Percentiles rank a stretch among this genome's conserved stretches.
phyloP scores from a whole-genome alignment of 2,888 invertebrate species.

The Abrostola triplasia region DNA sequence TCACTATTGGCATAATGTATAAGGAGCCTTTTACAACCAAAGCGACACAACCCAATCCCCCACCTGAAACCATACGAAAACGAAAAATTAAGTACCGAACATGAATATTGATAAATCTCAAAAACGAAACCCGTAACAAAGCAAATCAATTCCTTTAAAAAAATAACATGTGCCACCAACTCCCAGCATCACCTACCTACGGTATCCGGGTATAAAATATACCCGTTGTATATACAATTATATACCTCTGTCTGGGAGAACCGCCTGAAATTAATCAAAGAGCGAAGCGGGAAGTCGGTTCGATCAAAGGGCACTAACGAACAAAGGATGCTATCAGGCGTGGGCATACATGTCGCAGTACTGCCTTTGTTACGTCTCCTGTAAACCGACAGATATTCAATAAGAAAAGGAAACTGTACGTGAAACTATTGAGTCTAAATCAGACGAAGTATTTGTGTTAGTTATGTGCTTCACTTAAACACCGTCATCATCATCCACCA shows the following conservation, averaged over 20 bases:
- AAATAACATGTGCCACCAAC: neutral
- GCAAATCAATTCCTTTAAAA: constrained; percentile 1
- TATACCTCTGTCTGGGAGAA: constrained; percentile 46
- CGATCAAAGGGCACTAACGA: constrained; percentile 57
- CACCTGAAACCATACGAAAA: too few species aligned
- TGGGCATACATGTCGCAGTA: constrained; percentile 44
- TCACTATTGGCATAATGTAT: too few species aligned
- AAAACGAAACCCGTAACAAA: neutral
- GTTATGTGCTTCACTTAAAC: too few species aligned
- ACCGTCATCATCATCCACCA: too few species aligned
- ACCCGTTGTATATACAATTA: constrained; percentile 34
- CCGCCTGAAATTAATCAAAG: constrained; percentile 56
- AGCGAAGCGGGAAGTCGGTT: constrained; percentile 54
- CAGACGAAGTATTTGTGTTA: neutral
- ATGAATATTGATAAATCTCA: too few species aligned
- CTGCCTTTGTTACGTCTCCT: constrained; percentile 29
- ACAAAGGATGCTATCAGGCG: constrained; percentile 56
- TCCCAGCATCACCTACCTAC: neutral
- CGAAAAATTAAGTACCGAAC: neutral
- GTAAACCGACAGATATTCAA: constrained; percentile 42
- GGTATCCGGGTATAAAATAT: constrained; percentile 24
- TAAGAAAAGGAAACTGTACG: constrained; percentile 41
- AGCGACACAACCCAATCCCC: too few species aligned
- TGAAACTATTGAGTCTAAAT: constrained; percentile 17
- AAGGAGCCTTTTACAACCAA: too few species aligned